Percentiles rank a stretch among this genome's conserved stretches.
phyloP scores from a whole-genome alignment of 2,113 vertebrate genomes.

The Paracanthobrama guichenoti region DNA sequence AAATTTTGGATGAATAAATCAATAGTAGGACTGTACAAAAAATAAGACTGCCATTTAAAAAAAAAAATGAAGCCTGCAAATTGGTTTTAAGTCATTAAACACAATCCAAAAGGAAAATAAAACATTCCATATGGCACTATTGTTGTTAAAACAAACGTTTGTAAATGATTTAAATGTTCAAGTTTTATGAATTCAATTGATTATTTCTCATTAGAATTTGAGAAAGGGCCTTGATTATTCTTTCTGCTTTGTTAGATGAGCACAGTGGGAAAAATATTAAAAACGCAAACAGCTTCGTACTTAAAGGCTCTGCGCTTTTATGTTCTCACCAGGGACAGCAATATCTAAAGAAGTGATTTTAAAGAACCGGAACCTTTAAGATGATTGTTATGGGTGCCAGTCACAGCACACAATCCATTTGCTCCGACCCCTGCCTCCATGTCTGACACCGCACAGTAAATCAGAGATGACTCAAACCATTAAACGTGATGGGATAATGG shows the following conservation, averaged over 20 bases:
- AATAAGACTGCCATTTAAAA: neutral
- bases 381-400: slow-evolving; percentile 59
- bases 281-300: neutral
- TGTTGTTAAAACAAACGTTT: no score
- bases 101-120: no score
- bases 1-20: neutral
- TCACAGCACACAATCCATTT: neutral
- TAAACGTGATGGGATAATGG: slow-evolving; percentile 10
- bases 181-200: neutral
- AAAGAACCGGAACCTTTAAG: slow-evolving; percentile 61
- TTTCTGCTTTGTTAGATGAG: neutral
- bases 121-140: no score
- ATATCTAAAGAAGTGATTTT: slow-evolving; percentile 60
- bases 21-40: neutral
- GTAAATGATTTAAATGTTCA: no score
- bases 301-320: neutral
- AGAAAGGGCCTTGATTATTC: neutral
- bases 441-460: slow-evolving; percentile 9
- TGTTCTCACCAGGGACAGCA: neutral
- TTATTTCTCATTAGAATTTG: neutral
- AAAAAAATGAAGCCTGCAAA: neutral
- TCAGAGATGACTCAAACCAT: slow-evolving; percentile 53
- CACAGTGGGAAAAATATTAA: neutral
- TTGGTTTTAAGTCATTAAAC: no score
- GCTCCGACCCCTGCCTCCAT: neutral